Conservation (phyloP, 64 coral and sea anemone species). For the Porites lutea region DNA sequence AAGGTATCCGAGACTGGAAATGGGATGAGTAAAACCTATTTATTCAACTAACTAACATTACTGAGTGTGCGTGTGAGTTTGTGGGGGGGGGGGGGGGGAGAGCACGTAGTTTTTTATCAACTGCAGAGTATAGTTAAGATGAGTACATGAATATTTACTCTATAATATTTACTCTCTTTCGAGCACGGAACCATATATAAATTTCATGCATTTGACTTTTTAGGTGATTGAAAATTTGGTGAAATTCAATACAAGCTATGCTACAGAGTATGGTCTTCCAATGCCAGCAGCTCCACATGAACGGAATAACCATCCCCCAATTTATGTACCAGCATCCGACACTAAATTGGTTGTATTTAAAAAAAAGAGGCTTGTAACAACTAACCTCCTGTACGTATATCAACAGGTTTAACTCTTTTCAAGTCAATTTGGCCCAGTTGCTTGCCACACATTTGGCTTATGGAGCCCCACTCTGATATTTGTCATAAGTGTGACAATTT, state of each 20-base stretch:
- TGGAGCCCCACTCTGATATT: background rate
- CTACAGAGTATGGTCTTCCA: background rate
- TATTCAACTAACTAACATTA: background rate
- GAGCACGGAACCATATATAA: background rate
- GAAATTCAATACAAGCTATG: background rate
- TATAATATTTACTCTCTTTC: background rate
- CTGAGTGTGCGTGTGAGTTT: background rate
- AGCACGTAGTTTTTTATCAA: too few relatives aligned
- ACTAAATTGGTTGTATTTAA: background rate
- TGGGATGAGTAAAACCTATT: background rate
- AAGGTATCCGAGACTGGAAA: background rate
- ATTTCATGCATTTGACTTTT: background rate
- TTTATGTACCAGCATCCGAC: background rate
- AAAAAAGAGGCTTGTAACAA: background rate
- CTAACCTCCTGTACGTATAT: background rate
- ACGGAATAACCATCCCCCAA: background rate
- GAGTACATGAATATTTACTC: too few relatives aligned
- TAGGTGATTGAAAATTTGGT: conserved; percentile 1
- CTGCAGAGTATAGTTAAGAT: too few relatives aligned
- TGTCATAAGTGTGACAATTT: background rate
- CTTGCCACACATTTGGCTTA: background rate
- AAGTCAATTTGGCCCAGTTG: background rate
- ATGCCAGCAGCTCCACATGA: background rate
- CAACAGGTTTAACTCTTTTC: background rate
- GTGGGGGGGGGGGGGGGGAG: background rate